Base-by-base conservation (phyloP, 2,113 vertebrate species). In the Solea solea region DNA sequence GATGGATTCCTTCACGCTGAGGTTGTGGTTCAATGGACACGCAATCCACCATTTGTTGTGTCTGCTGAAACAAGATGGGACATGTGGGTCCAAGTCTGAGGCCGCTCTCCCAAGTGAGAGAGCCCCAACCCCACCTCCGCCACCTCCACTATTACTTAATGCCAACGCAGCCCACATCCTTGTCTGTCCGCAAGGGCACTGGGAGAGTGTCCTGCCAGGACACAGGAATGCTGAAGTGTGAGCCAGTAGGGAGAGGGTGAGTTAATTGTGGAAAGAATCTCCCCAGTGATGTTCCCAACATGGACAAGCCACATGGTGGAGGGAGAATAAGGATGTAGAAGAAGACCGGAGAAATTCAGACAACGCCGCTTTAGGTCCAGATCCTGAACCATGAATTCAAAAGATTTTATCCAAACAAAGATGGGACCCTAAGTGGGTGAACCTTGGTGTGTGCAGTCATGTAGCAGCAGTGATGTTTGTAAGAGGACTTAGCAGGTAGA, bases 211-310 rank as follows among this genome's bases (percentile, higher is more conserved):
- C 65, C 69, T 87, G 80, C 71, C 82, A 86, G 81, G 49, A 72
- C 48, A 66, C 76, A 76, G 86, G 90, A 92, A 90, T 91, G 80
- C 80, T 86, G 53, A 62, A 84, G 82, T 81, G 78, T 85, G 81
- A 80, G 88, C 88, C 78, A 87, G 85, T 69, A 34, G 77, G 67
- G 81, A 84, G 81, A 63, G 85, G 46, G 84, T 68, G 81, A 89
- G 89, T 89, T 92, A 90, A 89, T 89, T 92, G 89, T 86, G 86
- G 89, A 91, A 90, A 91, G 82, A 92, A 90, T 91, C 84, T 90
- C 70, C 85, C 82, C 65, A 77, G 85, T 75, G 78, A 87, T 86
- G 86, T 76, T 80, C 85, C 86, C 82, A 82, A 81, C 84, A 81
- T 79, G 82, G 66, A 52, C 55, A 72, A 71, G 77, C 62, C 58